phyloP scores from a whole-genome alignment of 2,797 vertebrate species.

The Micrastur ruficollis region DNA sequence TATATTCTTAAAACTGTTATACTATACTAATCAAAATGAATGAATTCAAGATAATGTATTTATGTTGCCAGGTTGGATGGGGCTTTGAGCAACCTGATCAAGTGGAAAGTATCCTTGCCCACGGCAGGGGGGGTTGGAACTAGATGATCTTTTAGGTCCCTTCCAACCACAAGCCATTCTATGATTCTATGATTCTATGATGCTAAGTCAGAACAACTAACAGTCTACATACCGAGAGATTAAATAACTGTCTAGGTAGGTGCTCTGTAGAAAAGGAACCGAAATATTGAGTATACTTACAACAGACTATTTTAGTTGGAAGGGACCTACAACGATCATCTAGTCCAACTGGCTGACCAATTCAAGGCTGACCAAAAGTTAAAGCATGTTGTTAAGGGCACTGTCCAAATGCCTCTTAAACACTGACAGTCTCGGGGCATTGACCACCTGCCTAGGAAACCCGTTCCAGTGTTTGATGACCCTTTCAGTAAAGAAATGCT shows the following conservation, averaged over 20 bases:
- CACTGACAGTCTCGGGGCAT: background rate
- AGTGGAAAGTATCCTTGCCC: background rate
- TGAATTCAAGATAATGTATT: background rate
- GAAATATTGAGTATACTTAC: background rate
- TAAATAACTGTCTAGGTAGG: background rate
- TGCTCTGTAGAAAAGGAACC: background rate
- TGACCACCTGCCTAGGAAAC: background rate
- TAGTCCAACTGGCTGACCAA: too few relatives aligned
- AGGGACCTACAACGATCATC: background rate
- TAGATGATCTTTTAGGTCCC: background rate
- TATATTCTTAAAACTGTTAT: background rate
- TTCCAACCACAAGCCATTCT: too few relatives aligned
- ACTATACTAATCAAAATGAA: background rate
- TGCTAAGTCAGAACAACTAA: background rate
- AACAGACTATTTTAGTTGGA: background rate
- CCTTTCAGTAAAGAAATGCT: background rate
- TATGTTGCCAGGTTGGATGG: background rate
- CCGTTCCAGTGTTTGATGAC: background rate
- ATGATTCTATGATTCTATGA: background rate
- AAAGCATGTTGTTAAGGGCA: too few relatives aligned
- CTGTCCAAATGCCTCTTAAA: too few relatives aligned
- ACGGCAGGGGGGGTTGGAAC: background rate
- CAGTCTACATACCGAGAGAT: background rate
- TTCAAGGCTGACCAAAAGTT: too few relatives aligned
- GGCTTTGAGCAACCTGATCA: background rate